Conservation (phyloP, 2,797 vertebrate genomes). For the Anguilla megastoma region DNA sequence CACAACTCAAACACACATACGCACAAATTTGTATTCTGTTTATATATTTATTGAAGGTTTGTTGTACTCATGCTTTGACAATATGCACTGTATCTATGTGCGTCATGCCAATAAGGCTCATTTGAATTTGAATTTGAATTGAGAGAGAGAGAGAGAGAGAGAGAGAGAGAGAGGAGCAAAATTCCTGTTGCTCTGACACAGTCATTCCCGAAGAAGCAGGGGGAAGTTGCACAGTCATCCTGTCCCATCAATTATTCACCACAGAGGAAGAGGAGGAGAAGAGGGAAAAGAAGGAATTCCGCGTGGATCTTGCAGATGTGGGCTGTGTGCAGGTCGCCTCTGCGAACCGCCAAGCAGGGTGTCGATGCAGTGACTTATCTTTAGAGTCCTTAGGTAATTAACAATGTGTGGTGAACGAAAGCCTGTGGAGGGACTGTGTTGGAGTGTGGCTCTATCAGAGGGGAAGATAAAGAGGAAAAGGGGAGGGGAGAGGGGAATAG, state of each 20-base stretch:
- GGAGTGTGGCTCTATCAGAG: not conserved
- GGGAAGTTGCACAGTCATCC: conserved; percentile 18
- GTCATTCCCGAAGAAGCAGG: not conserved
- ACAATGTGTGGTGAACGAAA: not conserved
- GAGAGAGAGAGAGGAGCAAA: not conserved
- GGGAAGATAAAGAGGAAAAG: not conserved
- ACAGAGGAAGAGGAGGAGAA: not conserved
- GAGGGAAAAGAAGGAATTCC: not conserved
- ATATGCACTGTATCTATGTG: not conserved
- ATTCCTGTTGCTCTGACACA: not conserved
- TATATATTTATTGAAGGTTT: too few relatives aligned
- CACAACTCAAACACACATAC: too few relatives aligned
- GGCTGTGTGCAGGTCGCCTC: not conserved
- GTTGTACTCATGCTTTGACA: not conserved
- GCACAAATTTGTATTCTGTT: too few relatives aligned
- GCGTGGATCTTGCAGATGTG: too few relatives aligned
- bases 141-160: not conserved
- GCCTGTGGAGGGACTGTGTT: not conserved
- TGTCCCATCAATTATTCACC: conserved; percentile 11
- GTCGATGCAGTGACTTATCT: not conserved
- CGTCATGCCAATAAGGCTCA: too few relatives aligned
- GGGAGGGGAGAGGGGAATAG: not conserved
- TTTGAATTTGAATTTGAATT: too few relatives aligned
- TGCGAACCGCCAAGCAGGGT: not conserved
- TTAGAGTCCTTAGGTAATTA: not conserved